phyloP scores from a whole-genome alignment of 92 coral and sea anemone genomes.

The Chrysogorgia sp. region DNA sequence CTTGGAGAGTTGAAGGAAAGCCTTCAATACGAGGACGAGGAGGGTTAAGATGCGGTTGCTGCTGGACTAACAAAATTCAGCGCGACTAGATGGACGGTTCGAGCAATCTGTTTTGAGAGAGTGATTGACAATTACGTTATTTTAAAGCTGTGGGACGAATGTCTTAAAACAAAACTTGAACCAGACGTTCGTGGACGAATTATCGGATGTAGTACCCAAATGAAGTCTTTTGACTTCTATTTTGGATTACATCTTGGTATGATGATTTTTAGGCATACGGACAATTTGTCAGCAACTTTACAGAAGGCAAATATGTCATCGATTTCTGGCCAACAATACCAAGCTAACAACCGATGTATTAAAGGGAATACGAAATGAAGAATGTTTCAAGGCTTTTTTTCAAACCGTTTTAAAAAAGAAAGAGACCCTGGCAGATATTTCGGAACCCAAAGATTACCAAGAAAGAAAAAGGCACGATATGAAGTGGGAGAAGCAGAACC shows the following conservation, averaged over 20 bases:
- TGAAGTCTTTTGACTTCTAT: constrained; percentile 52
- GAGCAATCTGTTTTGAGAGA: constrained; percentile 32
- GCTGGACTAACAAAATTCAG: constrained; percentile 24
- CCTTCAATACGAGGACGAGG: constrained; percentile 14
- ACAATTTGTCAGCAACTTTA: constrained; percentile 65
- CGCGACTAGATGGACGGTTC: constrained; percentile 53
- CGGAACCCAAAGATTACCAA: constrained; percentile 62
- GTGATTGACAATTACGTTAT: constrained; percentile 12
- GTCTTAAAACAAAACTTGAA: constrained; percentile 49
- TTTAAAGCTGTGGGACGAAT: constrained; percentile 52
- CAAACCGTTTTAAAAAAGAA: constrained; percentile 44
- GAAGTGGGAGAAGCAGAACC: constrained; percentile 62
- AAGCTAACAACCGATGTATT: constrained; percentile 44
- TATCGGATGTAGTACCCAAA: constrained; percentile 59
- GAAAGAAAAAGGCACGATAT: constrained; percentile 55
- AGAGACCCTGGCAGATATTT: constrained; percentile 52
- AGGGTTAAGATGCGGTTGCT: too few relatives aligned
- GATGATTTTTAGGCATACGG: constrained; percentile 57
- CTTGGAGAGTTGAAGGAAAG: constrained; percentile 45
- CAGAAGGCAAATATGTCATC: constrained; percentile 62
- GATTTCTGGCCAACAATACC: constrained; percentile 54
- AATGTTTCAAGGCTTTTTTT: constrained; percentile 51
- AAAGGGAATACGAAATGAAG: constrained; percentile 51
- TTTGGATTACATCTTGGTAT: constrained; percentile 56
- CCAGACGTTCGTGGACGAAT: constrained; percentile 56